A percentile compares a stretch with the other conserved stretches of the same genome.
Conservation (phyloP, 2,113 vertebrate genomes). For the Anoura caudifer region DNA sequence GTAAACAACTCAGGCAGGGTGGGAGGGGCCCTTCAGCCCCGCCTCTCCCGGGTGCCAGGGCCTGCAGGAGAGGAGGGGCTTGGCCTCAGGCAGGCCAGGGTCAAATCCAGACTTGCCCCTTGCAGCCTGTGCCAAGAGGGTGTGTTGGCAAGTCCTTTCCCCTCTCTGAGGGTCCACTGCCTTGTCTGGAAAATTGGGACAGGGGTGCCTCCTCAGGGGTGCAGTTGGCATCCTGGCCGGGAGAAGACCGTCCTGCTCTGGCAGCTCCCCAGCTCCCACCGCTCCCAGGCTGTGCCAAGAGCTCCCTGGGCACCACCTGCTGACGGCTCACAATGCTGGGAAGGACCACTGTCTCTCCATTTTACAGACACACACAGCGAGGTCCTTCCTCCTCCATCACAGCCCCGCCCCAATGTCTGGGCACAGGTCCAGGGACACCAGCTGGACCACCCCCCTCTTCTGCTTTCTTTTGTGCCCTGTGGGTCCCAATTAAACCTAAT, state of each 20-base stretch:
- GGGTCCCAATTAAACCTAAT: slow-evolving; percentile 26
- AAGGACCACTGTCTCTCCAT: not conserved
- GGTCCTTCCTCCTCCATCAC: not conserved
- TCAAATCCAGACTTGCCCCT: not conserved
- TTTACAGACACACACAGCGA: not conserved
- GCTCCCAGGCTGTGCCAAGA: not conserved
- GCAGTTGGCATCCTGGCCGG: not conserved
- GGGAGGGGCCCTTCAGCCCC: not conserved
- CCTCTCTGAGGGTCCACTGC: not conserved
- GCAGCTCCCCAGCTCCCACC: not conserved
- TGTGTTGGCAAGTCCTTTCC: not conserved
- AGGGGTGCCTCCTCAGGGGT: not conserved
- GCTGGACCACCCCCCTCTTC: not conserved
- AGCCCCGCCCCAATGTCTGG: not conserved
- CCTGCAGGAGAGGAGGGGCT: not conserved
- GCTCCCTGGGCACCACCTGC: not conserved
- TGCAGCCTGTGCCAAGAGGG: rapidly evolving
- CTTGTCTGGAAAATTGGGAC: not conserved
- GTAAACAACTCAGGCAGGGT: not conserved
- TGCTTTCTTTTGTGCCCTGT: not conserved
- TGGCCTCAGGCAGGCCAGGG: not conserved
- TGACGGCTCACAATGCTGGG: too few relatives aligned
- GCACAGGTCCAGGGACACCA: not conserved
- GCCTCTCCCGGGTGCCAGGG: not conserved
- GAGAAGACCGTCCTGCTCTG: not conserved